phyloP scores from a whole-genome alignment of 2,888 invertebrate species.

The Spilosoma lubricipeda region DNA sequence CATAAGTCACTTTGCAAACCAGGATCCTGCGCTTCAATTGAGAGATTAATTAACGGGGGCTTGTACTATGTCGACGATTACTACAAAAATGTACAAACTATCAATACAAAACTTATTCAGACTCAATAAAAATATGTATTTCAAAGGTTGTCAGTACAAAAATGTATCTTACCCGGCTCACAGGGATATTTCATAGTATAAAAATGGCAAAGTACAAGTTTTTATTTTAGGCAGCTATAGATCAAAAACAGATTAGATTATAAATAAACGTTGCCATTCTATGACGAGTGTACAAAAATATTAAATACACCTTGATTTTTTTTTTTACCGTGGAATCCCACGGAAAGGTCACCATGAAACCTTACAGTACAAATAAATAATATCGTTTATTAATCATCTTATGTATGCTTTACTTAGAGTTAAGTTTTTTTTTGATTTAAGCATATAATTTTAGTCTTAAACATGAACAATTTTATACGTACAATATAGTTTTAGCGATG shows the following conservation, averaged over 20 bases:
- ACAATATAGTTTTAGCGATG: slow-evolving; percentile 66
- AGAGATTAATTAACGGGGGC: slow-evolving; percentile 38
- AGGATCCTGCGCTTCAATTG: slow-evolving; percentile 45
- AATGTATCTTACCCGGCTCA: slow-evolving; percentile 16
- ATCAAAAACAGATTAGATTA: slow-evolving; percentile 49
- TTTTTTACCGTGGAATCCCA: slow-evolving; percentile 24
- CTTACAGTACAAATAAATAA: slow-evolving; percentile 83
- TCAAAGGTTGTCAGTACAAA: slow-evolving; percentile 23
- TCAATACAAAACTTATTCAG: slow-evolving; percentile 4
- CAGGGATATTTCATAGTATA: slow-evolving; percentile 40
- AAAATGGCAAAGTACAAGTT: slow-evolving; percentile 59
- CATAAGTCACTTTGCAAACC: slow-evolving; percentile 6
- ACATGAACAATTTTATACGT: slow-evolving; percentile 70
- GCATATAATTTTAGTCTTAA: slow-evolving; percentile 59
- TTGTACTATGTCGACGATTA: slow-evolving; percentile 36
- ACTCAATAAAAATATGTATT: slow-evolving; percentile 17
- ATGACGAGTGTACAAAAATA: slow-evolving; percentile 57
- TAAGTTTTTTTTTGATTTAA: slow-evolving; percentile 58
- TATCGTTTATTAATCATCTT: slow-evolving; percentile 78
- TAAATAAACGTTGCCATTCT: slow-evolving; percentile 61
- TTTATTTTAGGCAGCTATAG: slow-evolving; percentile 56
- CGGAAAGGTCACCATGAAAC: slow-evolving; percentile 55
- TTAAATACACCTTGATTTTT: slow-evolving; percentile 23
- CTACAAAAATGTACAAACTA: slow-evolving; percentile 15
- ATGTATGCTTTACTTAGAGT: slow-evolving; percentile 83